Evolutionary conservation across 2,888 invertebrate genomes (phyloP), one percentile per base, ranked within the genome.

Genomic region (Chloroclysta siterata): DNA sequence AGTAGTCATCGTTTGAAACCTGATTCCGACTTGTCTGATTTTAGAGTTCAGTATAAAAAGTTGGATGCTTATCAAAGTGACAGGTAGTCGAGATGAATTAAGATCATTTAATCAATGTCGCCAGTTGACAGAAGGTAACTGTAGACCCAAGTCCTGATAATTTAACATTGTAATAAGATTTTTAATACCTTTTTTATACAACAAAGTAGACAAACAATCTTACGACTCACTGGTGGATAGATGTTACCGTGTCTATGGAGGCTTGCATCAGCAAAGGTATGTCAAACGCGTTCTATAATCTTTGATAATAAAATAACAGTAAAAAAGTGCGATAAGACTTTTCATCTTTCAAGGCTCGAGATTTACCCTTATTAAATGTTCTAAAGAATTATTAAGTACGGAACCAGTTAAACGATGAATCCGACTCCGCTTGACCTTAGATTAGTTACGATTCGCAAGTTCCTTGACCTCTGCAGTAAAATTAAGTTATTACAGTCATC

Each of bases 401-500:
- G 71, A 69, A 71, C 69, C 63, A 14, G 5, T 14, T 7, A 41
- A 46, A 3, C 0, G 42, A 50, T 50, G n/a, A 5, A 47, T 11
- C 15, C 5, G 14, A 47, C 41, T 15, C 42, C 14, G 5, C 47
- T 53, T 62, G 63, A 61, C 53, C 55, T 65, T 33, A 48, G 14
- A 52, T 55, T 29, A 52, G 13, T 60, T 48, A 55, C 54, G 33
- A 60, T 60, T 60, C 17, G 61, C 69, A 48, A 69, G 65, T 60
- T 62, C 62, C 10, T 13, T 51, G 59, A 67, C 66, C 66, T 65
- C 50, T 48, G 15, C 28, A 41, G 10, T 10, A 59, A 63, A 66
- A 71, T 71, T 62, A 71, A 71, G 71, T 66, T 65, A 70, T 70
- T 68, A 68, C 58, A 48, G 41, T 48, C 22, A 66, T 63, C 55